phyloP scores from a whole-genome alignment of 2,797 vertebrate genomes.

The Pelochelys cantorii region DNA sequence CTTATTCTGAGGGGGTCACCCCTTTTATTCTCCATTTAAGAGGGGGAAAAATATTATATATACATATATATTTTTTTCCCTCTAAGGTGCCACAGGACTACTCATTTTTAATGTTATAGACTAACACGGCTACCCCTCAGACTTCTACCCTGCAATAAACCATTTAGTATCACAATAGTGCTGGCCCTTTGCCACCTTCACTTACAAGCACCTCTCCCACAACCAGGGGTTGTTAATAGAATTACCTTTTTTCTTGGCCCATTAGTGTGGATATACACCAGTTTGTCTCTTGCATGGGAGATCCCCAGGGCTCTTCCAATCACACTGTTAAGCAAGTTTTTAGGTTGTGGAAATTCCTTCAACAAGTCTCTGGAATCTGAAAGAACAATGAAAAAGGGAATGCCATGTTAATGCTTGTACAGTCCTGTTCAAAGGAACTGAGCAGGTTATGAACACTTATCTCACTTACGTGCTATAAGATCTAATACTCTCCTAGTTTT shows the following conservation, averaged over 20 bases:
- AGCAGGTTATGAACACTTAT: neutral
- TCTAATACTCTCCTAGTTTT: rapidly evolving
- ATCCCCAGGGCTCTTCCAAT: slow-evolving; percentile 87
- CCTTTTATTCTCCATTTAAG: no score
- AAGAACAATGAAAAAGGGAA: neutral
- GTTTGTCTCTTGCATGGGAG: slow-evolving; percentile 84
- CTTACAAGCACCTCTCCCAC: rapidly evolving
- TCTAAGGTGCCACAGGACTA: no score
- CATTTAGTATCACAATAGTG: rapidly evolving
- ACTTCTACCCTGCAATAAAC: rapidly evolving
- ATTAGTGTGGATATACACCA: slow-evolving; percentile 91
- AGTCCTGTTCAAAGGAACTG: neutral
- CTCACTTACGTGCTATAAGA: rapidly evolving
- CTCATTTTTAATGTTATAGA: no score
- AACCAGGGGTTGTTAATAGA: neutral
- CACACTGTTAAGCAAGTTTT: slow-evolving; percentile 87
- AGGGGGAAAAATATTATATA: no score
- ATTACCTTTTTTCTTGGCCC: slow-evolving; percentile 88
- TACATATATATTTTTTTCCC: no score
- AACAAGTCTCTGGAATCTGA: slow-evolving; percentile 85
- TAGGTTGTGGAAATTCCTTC: slow-evolving; percentile 93
- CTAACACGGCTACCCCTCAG: no score
- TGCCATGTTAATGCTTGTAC: neutral
- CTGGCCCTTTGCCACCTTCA: neutral
- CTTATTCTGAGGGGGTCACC: no score